These are phyloP conservation scores for Caloenas nicobarica DNA, from an alignment of 2,113 vertebrate species.

Conservation along the genomic window DNA sequence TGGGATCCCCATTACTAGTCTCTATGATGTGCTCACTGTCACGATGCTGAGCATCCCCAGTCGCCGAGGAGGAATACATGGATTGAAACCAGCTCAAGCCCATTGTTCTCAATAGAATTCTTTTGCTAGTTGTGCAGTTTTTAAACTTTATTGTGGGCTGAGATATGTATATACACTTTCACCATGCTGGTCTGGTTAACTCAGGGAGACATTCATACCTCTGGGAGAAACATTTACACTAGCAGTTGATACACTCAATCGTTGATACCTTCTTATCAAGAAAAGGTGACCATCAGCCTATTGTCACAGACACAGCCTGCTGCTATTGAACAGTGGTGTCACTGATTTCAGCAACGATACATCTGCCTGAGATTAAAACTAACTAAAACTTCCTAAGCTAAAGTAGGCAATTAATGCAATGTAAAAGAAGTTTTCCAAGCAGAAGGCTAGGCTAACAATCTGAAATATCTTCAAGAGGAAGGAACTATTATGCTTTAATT, in stretches of 20 bases:
- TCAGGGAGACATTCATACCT: background rate
- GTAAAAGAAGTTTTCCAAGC: background rate
- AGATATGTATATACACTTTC: background rate
- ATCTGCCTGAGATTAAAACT: background rate
- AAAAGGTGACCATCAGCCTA: background rate
- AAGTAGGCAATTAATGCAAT: background rate
- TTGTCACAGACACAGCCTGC: background rate
- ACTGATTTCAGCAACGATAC: background rate
- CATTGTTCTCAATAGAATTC: background rate
- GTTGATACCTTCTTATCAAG: background rate
- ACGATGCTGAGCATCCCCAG: background rate
- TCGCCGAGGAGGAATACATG: fast-evolving
- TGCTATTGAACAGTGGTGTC: background rate
- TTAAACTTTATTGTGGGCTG: fast-evolving
- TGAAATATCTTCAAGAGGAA: background rate
- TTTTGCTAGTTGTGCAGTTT: background rate
- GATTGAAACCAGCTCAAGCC: background rate
- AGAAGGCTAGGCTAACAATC: background rate
- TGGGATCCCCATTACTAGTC: background rate
- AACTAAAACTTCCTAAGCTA: fast-evolving
- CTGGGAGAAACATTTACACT: background rate
- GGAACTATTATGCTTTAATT: background rate
- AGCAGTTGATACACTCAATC: background rate
- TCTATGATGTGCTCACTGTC: background rate
- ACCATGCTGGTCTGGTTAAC: background rate